Evolutionary conservation across 1,140 invertebrate species (phyloP), one percentile per base, ranked within the genome.

Genomic region (Eriocheir sinensis): DNA sequence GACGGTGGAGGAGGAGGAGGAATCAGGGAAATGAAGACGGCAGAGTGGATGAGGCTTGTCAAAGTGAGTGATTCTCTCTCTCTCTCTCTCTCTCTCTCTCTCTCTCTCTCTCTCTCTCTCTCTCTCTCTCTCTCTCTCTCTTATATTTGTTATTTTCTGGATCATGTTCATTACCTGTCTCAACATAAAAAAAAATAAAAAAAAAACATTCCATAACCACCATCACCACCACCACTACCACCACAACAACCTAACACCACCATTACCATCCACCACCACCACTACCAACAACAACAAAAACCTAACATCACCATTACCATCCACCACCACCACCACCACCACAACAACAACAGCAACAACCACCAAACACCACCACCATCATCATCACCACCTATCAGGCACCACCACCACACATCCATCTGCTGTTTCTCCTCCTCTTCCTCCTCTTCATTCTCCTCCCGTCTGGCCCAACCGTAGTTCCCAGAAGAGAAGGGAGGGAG

Each of bases 51-150:
- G 60, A 17, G 60, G 8, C 21, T 72, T 72, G n/a, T 72, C 60
- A 72, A 72, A 21, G 21, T 21, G 60, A 72, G 17, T n/a, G 17
- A 72, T 72, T n/a, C n/a, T n/a, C 27, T n/a, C 27, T 72, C 60
- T 72, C 60, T 72, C 60, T 72, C 60, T 72, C 60, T 72, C 60
- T 72, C 60, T 60, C 53, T 60, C 53, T 60, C 44, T 48, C 44
- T 48, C 44, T n/a, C n/a, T n/a, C n/a, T n/a, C n/a, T n/a, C n/a
- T n/a, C n/a, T 15, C 15, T 15, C 44, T n/a, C n/a, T n/a, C n/a
- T n/a, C n/a, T n/a, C n/a, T n/a, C 44, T n/a, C n/a, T n/a, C n/a
- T n/a, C n/a, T n/a, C n/a, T n/a, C n/a, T 6, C 44, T 48, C 44
- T 21, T 48, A 15, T 48, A 48, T 48, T 48, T 48, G 15, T 48